Evolutionary conservation across 2,888 invertebrate species (phyloP), one percentile per base, ranked within the genome.

Genomic region (Carcina quercana): DNA sequence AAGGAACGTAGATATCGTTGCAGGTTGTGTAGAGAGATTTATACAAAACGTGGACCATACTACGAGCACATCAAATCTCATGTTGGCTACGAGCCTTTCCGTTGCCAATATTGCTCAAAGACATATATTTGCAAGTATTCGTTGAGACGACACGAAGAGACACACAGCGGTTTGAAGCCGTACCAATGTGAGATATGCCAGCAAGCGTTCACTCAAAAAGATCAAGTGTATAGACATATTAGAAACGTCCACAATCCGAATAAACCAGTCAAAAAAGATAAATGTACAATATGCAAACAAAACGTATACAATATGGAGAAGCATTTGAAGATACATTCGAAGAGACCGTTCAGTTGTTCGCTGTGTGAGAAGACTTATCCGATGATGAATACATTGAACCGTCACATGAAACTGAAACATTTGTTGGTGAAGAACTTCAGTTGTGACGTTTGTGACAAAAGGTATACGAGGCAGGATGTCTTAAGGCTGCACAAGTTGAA

Each of bases 271-370:
- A 28, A 8, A 4, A 29, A 20, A 3, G 11, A 28, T 1, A 50
- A 48, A 11, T 58, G 57, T 37, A 30, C 37, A n/a, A 25, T 52
- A 3, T 55, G 56, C 14, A 47, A 52, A 5, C 46, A 45, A 25
- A 38, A 46, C 10, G 51, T 56, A 2, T 30, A 33, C 0, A 39
- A 56, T 33, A 24, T 58, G 3, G 43, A 48, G 3, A 36, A 46
- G 10, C 58, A 58, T 30, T 43, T 48, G 37, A 32, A 38, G 1
- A 41, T 38, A 8, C 48, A 49, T 25, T 43, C 38, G 1, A 38
- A 40, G 8, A 35, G 40, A 11, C 49, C 51, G 8, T 47, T 38
- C 12, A 26, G 7, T 28, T n/a, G 24, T 44, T 43, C 25, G 3
- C 6, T 25, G 3, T 35, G 34, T 14, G 34, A 43, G 3, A 47